Conservation (phyloP, 1,140 invertebrate genomes). For the Hirudo medicinalis region DNA sequence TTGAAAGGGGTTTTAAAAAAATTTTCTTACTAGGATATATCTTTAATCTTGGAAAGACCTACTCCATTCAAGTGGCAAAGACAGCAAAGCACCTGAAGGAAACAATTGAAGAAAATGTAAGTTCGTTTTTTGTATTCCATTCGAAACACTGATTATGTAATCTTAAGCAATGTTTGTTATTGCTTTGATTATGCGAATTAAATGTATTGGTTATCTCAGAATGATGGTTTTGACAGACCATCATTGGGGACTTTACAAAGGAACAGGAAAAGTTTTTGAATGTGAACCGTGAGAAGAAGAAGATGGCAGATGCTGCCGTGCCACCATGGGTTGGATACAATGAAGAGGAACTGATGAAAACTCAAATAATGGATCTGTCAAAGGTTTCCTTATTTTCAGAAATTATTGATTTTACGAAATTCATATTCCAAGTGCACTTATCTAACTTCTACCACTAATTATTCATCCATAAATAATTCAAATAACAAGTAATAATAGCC, state of each 20-base stretch:
- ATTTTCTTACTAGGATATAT: slow-evolving; percentile 33
- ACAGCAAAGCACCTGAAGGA: slow-evolving; percentile 81
- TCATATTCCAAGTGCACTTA: no score
- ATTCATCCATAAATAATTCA: no score
- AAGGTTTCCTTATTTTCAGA: slow-evolving; percentile 45
- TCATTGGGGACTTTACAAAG: slow-evolving; percentile 85
- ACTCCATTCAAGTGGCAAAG: slow-evolving; percentile 41
- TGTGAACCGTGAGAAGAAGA: slow-evolving; percentile 57
- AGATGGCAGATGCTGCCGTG: slow-evolving; percentile 58
- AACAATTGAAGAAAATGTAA: slow-evolving; percentile 86
- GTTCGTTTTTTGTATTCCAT: slow-evolving; percentile 33
- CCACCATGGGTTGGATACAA: slow-evolving; percentile 85
- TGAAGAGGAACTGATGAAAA: slow-evolving; percentile 70
- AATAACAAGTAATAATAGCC: no score
- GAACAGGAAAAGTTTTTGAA: slow-evolving; percentile 90
- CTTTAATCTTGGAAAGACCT: slow-evolving; percentile 38
- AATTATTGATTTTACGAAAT: background rate
- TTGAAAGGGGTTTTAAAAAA: background rate
- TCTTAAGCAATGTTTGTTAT: slow-evolving; percentile 5
- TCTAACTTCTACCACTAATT: no score
- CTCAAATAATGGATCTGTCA: slow-evolving; percentile 82
- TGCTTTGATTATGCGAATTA: background rate
- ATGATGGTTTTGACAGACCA: slow-evolving; percentile 52
- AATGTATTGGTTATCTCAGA: slow-evolving; percentile 14
- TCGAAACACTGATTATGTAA: background rate